Base-by-base conservation (phyloP, 2,797 vertebrate species). In the Neostethus bicornis region DNA sequence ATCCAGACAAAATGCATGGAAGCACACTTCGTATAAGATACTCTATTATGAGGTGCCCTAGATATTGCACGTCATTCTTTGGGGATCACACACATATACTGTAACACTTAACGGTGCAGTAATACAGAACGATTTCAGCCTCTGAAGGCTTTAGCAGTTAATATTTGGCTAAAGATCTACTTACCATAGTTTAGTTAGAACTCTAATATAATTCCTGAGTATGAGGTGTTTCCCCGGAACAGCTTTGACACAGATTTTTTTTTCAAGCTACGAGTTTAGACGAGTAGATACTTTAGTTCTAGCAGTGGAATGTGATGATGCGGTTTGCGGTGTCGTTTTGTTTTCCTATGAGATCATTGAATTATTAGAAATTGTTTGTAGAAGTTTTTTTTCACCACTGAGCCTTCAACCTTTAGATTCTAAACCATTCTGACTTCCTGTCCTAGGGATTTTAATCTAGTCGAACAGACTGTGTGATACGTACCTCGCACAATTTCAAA, bases 121-220 rank as follows among this genome's bases (percentile, higher is more conserved):
- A 5, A n/a, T 7, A 37, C 8, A 37, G 37, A 37, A 32, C 12
- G 4, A 16, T n/a, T 37, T 34, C 34, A 34, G 13, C 4, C 5
- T 34, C 29, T 12, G 29, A 31, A 12, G 29, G 4, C 12, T 32
- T 32, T 13, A 32, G 32, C 4, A 32, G 13, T 32, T 7, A 28
- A 28, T 26, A 28, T 8, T 16, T 37, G 9, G 14, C 35, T n/a
- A 7, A 14, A 35, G 31, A 63, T 47, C 12, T 14, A n/a, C 60
- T 51, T n/a, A 2, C 16, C 24, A 12, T 39, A 26, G 53, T 63
- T 62, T 71, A 56, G 9, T 41, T 28, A 48, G 26, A 52, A 58
- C 24, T 13, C 11, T 0, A 4, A 24, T 13, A 14, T 34, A 14
- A 37, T 9, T 3, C 7, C 37, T 35, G 16, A 17, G 3, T 16